Percentiles rank a stretch among this genome's conserved stretches.
phyloP scores from a whole-genome alignment of 2,888 invertebrate genomes.

The Thecocarcelia acutangulata region DNA sequence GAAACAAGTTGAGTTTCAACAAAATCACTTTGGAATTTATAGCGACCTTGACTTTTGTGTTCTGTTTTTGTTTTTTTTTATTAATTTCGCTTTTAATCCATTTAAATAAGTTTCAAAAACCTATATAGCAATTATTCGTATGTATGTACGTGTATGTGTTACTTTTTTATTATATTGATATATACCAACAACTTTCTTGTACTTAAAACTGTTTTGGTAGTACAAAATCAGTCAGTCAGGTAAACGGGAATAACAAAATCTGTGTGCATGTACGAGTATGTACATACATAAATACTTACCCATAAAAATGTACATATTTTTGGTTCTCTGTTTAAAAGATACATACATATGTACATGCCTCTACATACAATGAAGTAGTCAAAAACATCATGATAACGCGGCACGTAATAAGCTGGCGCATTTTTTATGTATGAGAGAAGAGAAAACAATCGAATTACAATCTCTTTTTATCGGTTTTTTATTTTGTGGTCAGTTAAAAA shows the following conservation, averaged over 20 bases:
- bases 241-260: constrained; percentile 38
- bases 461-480: constrained; percentile 40
- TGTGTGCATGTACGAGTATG: background rate
- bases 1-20: constrained; percentile 22
- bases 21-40: constrained; percentile 48
- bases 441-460: constrained; percentile 7
- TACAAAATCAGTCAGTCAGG: constrained; percentile 14
- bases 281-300: background rate
- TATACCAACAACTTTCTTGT: constrained; percentile 1
- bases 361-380: background rate
- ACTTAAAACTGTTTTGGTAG: constrained; percentile 21
- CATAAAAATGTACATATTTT: no score
- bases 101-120: constrained; percentile 26
- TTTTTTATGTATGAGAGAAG: background rate
- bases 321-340: background rate
- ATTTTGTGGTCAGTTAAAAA: constrained; percentile 9
- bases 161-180: background rate
- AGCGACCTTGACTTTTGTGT: constrained; percentile 58
- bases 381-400: background rate
- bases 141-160: background rate
- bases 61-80: constrained; percentile 11
- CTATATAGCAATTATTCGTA: background rate
- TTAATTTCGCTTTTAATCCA: constrained; percentile 26
- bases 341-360: no score
- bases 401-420: background rate